These are phyloP conservation scores for Galaxea fascicularis DNA, from an alignment of 92 coral and sea anemone genomes.

Conservation along the genomic window DNA sequence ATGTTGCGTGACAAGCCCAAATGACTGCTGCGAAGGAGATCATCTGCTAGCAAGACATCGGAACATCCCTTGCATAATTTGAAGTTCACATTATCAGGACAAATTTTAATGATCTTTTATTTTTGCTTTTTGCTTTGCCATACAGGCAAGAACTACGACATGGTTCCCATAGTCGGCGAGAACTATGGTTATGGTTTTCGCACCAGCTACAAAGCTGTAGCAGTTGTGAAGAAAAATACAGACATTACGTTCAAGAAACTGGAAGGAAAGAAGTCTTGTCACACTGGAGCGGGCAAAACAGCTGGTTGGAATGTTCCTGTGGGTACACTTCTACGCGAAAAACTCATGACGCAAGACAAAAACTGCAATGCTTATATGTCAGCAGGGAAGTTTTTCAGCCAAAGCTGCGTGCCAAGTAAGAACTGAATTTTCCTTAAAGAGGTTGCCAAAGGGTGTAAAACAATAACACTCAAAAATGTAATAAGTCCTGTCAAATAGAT, in stretches of 20 bases:
- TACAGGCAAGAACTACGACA: conserved; percentile 7
- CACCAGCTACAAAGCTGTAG: conserved; percentile 59
- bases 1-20: too few species aligned
- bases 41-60: too few species aligned
- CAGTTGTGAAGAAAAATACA: conserved; percentile 46
- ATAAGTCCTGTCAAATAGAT: too few species aligned
- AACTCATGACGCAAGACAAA: conserved; percentile 22
- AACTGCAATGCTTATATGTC: conserved; percentile 47
- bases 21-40: too few species aligned
- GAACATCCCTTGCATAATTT: too few species aligned
- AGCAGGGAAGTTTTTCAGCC: conserved; percentile 52
- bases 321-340: conserved; percentile 41
- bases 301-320: conserved; percentile 72
- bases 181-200: conserved; percentile 6
- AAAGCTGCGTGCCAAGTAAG: conserved; percentile 77
- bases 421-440: not conserved
- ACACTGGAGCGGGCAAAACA: conserved; percentile 71
- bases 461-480: not conserved
- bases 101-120: too few species aligned
- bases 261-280: conserved; percentile 69
- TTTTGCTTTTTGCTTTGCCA: not conserved
- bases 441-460: not conserved
- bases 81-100: too few species aligned
- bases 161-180: conserved; percentile 55
- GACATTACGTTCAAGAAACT: conserved; percentile 12